These are phyloP conservation scores for Capitulum mitella DNA, from an alignment of 2,888 invertebrate species.

Conservation along the genomic window DNA sequence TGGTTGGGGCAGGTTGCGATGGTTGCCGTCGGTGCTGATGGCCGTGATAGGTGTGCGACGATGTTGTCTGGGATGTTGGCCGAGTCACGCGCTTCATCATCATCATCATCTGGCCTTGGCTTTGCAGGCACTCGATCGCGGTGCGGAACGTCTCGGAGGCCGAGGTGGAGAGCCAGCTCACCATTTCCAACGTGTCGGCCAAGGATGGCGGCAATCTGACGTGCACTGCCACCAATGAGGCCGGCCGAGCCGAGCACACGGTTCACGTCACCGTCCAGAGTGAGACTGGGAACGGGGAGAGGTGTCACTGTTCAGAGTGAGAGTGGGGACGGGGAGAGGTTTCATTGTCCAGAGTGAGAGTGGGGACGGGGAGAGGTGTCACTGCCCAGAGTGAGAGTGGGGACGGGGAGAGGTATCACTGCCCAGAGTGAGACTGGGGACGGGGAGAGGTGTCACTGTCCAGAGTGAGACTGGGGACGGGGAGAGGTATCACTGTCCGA, in stretches of 20 bases:
- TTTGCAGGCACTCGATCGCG: not conserved
- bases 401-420: too few species aligned
- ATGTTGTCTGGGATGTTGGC: too few species aligned
- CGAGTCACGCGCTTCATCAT: not conserved
- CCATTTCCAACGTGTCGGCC: constrained; percentile 1
- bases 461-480: too few species aligned
- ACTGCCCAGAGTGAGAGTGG: too few species aligned
- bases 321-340: too few species aligned
- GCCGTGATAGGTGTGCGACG: too few species aligned
- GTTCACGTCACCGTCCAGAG: not conserved
- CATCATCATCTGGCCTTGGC: not conserved
- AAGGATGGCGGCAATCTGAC: constrained; percentile 9
- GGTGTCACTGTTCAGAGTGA: constrained; percentile 13
- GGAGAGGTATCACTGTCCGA: too few species aligned
- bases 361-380: too few species aligned
- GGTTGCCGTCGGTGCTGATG: not conserved
- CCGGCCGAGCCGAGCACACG: not conserved
- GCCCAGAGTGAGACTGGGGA: too few species aligned
- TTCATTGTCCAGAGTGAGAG: not conserved
- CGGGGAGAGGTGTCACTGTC: too few species aligned
- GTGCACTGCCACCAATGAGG: not conserved
- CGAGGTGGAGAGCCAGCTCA: constrained; percentile 15
- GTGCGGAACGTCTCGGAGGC: not conserved
- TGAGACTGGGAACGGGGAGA: too few species aligned
- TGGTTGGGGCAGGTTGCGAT: not conserved